Evolutionary conservation across 2,797 vertebrate genomes (phyloP), one percentile per base, ranked within the genome.

Genomic region (Pipistrellus nathusii): DNA sequence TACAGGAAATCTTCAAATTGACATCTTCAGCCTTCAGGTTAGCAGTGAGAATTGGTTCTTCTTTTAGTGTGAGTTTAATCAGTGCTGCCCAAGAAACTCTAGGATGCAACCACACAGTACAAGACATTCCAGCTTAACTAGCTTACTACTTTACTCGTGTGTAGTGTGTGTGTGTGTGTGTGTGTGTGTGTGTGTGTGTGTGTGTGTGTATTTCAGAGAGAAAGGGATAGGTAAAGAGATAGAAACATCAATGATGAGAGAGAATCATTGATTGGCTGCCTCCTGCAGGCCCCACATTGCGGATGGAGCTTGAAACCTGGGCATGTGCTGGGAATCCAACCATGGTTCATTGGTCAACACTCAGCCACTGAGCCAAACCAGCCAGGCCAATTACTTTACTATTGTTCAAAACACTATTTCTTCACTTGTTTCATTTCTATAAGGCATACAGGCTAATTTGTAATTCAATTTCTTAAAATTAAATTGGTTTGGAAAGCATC

Each of bases 1-100:
- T 2, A 0, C 95, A 97, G 96, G 98, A 98, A 98, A 97, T 95
- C 89, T 96, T 96, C 83, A 96, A 96, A 94, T 62, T 95, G 97
- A 0, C 97, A 95, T 97, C 95, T 96, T 96, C 82, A 97, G 95
- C 88, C 97, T 97, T 95, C 93, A 96, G 94, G 85, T 96, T 94
- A 96, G 91, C 66, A 96, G 64, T 4, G 15, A 96, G 85, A 97
- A 83, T 96, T 94, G 96, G 95, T 94, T 97, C 76, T 78, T 97
- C 87, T 93, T 96, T 97, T 94, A 96, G 95, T 76, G 85, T 94
- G 95, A 97, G 90, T 78, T 96, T 97, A 97, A 98, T 96, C 97
- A 97, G 97, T 11, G 27, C 93, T 97, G 72, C 88, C 94, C 89
- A 96, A 97, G 96, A 94, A 97, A 97, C 93, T 93, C 88, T 82